These are phyloP conservation scores for Cyclina sinensis DNA, from an alignment of 1,140 invertebrate genomes.

Conservation along the genomic window DNA sequence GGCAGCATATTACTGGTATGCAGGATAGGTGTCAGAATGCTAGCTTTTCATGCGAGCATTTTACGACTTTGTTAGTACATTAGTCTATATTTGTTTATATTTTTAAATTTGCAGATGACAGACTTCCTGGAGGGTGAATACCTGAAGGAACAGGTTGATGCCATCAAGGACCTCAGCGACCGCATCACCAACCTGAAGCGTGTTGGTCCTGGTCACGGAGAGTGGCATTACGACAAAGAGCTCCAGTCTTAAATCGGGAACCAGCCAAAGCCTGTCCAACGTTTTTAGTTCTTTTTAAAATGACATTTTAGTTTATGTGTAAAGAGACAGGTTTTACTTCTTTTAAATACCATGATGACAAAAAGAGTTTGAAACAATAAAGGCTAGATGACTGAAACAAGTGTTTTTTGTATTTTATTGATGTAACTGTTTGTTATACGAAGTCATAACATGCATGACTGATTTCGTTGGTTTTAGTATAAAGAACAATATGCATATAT, in stretches of 20 bases:
- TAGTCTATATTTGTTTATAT: no score
- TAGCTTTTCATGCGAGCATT: no score
- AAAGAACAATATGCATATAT: no score
- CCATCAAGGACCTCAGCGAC: slow-evolving; percentile 89
- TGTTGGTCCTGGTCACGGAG: slow-evolving; percentile 89
- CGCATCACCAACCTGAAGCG: slow-evolving; percentile 89
- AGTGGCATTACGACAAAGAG: slow-evolving; percentile 90
- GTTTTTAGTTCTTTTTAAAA: neutral
- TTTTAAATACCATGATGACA: neutral
- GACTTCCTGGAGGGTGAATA: slow-evolving; percentile 89
- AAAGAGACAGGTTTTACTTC: slow-evolving; percentile 10
- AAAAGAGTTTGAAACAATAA: neutral
- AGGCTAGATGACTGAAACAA: neutral
- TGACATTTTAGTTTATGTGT: neutral
- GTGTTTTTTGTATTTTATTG: slow-evolving; percentile 7
- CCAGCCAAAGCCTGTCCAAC: neutral
- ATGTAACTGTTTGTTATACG: neutral
- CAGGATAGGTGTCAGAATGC: no score
- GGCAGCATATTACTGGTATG: no score
- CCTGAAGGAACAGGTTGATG: slow-evolving; percentile 89
- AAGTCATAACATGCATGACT: no score
- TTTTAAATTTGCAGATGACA: slow-evolving; percentile 83
- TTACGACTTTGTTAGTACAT: no score
- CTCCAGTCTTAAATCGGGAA: slow-evolving; percentile 21
- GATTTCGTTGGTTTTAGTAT: no score